Base-by-base conservation (phyloP, 2,888 invertebrate species). In the Drosophila yooni region DNA sequence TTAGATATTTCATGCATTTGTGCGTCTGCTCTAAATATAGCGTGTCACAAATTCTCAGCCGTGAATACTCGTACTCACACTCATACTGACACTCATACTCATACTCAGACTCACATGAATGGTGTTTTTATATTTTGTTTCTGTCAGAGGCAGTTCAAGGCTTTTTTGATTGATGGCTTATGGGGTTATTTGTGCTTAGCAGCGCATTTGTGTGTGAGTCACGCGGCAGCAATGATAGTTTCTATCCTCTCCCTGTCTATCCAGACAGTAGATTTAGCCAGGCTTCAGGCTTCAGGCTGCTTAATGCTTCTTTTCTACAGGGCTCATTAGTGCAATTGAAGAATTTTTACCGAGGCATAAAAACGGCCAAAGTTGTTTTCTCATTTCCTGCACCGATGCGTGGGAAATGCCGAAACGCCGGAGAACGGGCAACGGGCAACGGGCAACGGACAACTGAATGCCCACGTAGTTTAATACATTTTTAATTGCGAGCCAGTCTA, bases 91-190 rank as follows among this genome's bases (percentile, higher is more conserved):
- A 38, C n/a, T n/a, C 43, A 43, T 1, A 46, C 38, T 36, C 31
- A 34, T 8, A 40, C 50, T 25, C 5, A 13, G 8, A 51, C 33
- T 40, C 62, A 43, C 11, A 21, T 21, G 21, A n/a, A n/a, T 46
- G 15, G 21, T 38, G n/a, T 33, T 43, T 65, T 53, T 33, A 34
- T 64, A 15, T 57, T 58, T 50, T 31, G 57, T n/a, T 66, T 34
- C 87, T 83, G 89, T 74, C 87, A 82, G 33, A 72, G 62, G 25
- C 80, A 67, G 79, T 82, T 84, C 85, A 86, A 89, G 90, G 90
- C 76, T 82, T 74, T 59, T 81, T 89, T 88, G 85, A 85, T 85
- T 89, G 85, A 85, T 85, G 84, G 77, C 79, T 53, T 73, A 69
- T 70, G 50, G 65, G 76, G 38, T 48, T 74, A 46, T 60, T 31